phyloP scores from a whole-genome alignment of 1,140 invertebrate species.

The Drepana arcuata region DNA sequence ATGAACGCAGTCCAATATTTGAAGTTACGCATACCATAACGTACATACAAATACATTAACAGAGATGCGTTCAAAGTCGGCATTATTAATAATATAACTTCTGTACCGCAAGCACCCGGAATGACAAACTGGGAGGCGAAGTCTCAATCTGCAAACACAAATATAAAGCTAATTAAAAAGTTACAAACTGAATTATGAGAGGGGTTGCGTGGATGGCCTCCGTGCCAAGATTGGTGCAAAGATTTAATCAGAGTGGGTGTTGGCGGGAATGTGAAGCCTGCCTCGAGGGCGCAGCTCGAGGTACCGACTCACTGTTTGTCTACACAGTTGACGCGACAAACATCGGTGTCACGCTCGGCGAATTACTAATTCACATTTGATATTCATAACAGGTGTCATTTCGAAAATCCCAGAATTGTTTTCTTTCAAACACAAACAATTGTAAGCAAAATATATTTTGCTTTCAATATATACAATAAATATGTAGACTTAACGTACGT shows the following conservation, averaged over 20 bases:
- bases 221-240: slow-evolving; percentile 60
- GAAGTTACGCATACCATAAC: too few relatives aligned
- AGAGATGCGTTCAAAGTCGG: too few relatives aligned
- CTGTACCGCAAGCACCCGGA: slow-evolving; percentile 41
- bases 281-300: slow-evolving; percentile 7
- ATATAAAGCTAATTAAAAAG: slow-evolving; percentile 73
- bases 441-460: too few relatives aligned
- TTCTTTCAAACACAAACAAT: too few relatives aligned
- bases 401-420: slow-evolving; percentile 58
- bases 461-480: too few relatives aligned
- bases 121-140: slow-evolving; percentile 58
- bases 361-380: slow-evolving; percentile 72
- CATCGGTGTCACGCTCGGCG: slow-evolving; percentile 64
- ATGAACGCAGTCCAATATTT: too few relatives aligned
- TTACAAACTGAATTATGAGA: slow-evolving; percentile 71
- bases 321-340: slow-evolving; percentile 40
- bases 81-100: slow-evolving; percentile 56
- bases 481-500: too few relatives aligned
- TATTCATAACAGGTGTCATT: slow-evolving; percentile 70
- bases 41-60: too few relatives aligned
- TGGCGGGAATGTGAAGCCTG: slow-evolving; percentile 39
- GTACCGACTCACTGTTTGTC: too few relatives aligned
- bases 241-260: slow-evolving; percentile 58
- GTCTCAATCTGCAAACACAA: slow-evolving; percentile 71
- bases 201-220: slow-evolving; percentile 55